These are phyloP conservation scores for Diorhabda elongata DNA, from an alignment of 1,140 invertebrate species.

Conservation along the genomic window DNA sequence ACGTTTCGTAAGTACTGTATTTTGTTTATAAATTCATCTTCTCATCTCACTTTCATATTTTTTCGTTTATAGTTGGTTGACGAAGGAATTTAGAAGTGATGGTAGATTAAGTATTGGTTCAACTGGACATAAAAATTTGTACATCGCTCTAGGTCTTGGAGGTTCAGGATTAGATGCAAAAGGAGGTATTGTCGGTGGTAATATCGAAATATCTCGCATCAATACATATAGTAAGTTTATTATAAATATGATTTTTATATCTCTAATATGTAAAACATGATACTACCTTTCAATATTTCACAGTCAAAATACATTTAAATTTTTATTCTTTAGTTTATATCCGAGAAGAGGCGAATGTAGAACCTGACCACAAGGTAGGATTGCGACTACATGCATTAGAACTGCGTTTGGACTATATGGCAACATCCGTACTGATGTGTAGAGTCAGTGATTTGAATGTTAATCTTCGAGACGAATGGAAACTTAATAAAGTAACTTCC, in stretches of 20 bases:
- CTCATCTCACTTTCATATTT: conserved; percentile 5
- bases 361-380: conserved; percentile 86
- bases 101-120: conserved; percentile 91
- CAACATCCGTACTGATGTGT: conserved; percentile 87
- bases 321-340: conserved; percentile 64
- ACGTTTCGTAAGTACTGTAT: conserved; percentile 67
- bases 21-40: not conserved
- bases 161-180: conserved; percentile 91
- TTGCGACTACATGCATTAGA: conserved; percentile 81
- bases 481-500: conserved; percentile 43
- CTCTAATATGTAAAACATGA: not conserved
- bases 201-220: conserved; percentile 85
- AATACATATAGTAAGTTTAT: conserved; percentile 73
- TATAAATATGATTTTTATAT: not conserved
- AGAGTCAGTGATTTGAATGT: conserved; percentile 79
- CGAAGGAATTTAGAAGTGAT: conserved; percentile 83
- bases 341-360: conserved; percentile 81
- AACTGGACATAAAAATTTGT: conserved; percentile 90
- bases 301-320: not conserved
- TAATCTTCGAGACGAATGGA: conserved; percentile 80
- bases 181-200: conserved; percentile 93
- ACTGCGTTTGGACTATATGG: conserved; percentile 93
- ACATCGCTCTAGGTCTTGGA: conserved; percentile 80
- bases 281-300: not conserved
- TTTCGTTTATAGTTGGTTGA: conserved; percentile 69